Evolutionary conservation across 2,888 invertebrate genomes (phyloP).

Genomic region (Drosophila heteroneura): DNA sequence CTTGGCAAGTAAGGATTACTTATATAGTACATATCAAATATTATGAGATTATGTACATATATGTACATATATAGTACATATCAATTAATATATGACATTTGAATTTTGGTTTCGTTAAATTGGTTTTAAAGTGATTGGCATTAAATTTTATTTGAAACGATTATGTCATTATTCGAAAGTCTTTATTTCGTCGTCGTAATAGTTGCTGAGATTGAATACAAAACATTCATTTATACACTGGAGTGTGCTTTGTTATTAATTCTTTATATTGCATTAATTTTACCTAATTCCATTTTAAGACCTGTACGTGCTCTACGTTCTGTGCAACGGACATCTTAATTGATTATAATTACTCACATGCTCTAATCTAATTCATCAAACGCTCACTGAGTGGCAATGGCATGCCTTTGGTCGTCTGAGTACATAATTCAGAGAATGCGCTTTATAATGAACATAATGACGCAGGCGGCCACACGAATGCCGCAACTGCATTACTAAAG

Average conservation of each 20-base stretch:
- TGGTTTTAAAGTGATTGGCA: neutral
- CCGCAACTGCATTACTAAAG: slow-evolving; percentile 52
- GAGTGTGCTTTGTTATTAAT: neutral
- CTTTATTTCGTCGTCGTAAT: neutral
- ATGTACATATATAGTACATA: no score
- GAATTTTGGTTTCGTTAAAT: neutral
- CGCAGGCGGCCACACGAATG: slow-evolving; percentile 38
- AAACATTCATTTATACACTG: neutral
- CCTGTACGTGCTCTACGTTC: neutral
- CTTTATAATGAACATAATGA: slow-evolving; percentile 63
- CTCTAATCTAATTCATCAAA: slow-evolving; percentile 63
- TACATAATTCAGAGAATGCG: slow-evolving; percentile 20
- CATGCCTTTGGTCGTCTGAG: slow-evolving; percentile 4
- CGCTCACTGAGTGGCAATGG: slow-evolving; percentile 20
- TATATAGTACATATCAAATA: neutral
- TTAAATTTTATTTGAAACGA: neutral
- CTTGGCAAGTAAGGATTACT: neutral
- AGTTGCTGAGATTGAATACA: neutral
- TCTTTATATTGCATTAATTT: neutral
- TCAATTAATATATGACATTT: neutral
- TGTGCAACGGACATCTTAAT: slow-evolving; percentile 14
- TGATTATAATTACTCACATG: slow-evolving; percentile 62
- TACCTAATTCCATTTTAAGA: neutral
- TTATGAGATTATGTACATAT: neutral
- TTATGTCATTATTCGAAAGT: neutral